Conservation (phyloP, 1,140 invertebrate species). For the Latrodectus geometricus region DNA sequence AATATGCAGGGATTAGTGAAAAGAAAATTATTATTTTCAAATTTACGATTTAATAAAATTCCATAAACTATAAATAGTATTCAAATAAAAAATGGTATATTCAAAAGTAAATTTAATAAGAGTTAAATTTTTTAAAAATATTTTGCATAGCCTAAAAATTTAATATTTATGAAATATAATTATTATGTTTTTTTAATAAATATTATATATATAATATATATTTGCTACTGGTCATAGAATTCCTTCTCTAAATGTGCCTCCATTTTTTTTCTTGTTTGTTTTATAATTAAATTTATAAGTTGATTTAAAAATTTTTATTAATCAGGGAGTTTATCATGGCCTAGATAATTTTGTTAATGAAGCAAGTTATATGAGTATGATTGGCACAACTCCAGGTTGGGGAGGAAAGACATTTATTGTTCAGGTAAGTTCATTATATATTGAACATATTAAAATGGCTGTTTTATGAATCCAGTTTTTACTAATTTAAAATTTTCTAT, state of each 20-base stretch:
- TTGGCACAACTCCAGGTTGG: constrained; percentile 95
- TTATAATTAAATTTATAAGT: background rate
- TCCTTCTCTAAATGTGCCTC: background rate
- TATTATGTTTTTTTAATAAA: no score
- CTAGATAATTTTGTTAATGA: constrained; percentile 98
- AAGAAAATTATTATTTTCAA: no score
- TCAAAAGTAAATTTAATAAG: no score
- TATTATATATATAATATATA: no score
- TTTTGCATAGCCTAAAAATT: no score
- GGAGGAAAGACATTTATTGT: constrained; percentile 98
- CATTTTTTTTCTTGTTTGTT: background rate
- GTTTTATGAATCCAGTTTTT: constrained; percentile 2
- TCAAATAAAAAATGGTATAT: no score
- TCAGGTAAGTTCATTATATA: constrained; percentile 73
- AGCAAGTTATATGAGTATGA: constrained; percentile 95
- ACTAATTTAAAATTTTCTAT: background rate
- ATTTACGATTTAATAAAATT: no score
- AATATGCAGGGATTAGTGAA: no score
- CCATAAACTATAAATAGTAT: no score
- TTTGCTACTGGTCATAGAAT: background rate
- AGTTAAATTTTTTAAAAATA: no score
- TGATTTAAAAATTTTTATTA: background rate
- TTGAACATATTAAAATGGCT: constrained; percentile 35
- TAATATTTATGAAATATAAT: no score
- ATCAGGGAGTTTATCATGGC: constrained; percentile 93